Evolutionary conservation across 2,888 invertebrate genomes (phyloP), one percentile per base, ranked within the genome.

Genomic region (Platyscelio sp.): DNA sequence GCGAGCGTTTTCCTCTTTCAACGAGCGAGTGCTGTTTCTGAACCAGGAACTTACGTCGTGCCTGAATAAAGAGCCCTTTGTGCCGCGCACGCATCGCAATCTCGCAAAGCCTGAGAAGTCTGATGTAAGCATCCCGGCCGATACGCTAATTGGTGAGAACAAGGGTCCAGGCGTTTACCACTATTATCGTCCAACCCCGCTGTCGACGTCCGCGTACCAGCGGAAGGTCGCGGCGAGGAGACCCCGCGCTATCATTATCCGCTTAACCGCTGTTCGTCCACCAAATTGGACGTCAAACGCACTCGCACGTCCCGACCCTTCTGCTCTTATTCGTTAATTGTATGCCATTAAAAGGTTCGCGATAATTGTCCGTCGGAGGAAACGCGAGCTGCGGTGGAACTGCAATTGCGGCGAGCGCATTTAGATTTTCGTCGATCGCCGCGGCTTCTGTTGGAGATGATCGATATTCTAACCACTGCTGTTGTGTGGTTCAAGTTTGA

Each of bases 31-130:
- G n/a, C n/a, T n/a, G n/a, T n/a, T n/a, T 51, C 51, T 5, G n/a
- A 75, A 79, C 76, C 84, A 71, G 83, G 79, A 84, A 79, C 79
- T 84, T n/a, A 58, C 75, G 68, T 72, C 72, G 83, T 68, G 72
- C 54, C 33, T 60, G 49, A 49, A 75, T 65, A 67, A 80, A 72
- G 60, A 70, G 84, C 79, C 80, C 76, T 76, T 84, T 80, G 63
- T 71, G 46, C 58, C 46, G 75, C 56, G 51, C 84, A 76, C 84
- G 79, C 84, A 80, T 75, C 63, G 54, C 68, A 71, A 82, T 76
- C 76, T 46, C 65, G 51, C 60, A 33, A 18, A 26, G 71, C 74
- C 67, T 78, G 83, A 78, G 77, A 82, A 82, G 33, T 56, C 27
- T 54, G 49, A 71, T 72, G 56, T 65, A 46, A 68, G 61, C 76